Evolutionary conservation across 2,888 invertebrate genomes (phyloP), one percentile per base, ranked within the genome.

Genomic region (Chesias legatella): DNA sequence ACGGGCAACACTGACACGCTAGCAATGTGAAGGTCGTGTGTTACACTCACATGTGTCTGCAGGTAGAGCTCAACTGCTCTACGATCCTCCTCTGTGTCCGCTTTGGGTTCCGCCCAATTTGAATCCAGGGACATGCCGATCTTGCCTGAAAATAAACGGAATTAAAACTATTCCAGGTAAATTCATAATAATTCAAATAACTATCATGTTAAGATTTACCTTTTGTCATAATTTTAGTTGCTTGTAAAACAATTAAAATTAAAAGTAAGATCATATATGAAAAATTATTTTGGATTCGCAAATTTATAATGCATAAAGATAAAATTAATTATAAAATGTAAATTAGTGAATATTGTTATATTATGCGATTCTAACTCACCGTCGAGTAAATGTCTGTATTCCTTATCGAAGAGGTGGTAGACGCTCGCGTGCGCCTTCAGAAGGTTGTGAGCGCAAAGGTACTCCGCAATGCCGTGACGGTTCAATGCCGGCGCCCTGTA

Each of bases 401-500:
- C 79, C 6, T 85, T 69, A 22, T 92, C 84, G 56, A 91, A 93
- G 60, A 92, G 82, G 57, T 91, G 91, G 52, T 92, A 92, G n/a
- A 89, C 92, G 60, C 88, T 90, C 0, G 93, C 93, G 61, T 95
- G 95, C 0, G 95, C 92, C 63, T 92, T 91, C 9, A 95, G 72
- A 34, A 93, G 76, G 63, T 94, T 93, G 62, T 94, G 94, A 0
- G 91, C 90, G 53, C 93, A 94, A 0, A 91, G 73, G 64, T 95
- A 95, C 46, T 90, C 88, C 0, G 91, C 92, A 30, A 91, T 80
- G 1, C 91, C 92, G 1, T 90, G 90, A 8, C 89, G 89, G 55
- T 90, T 88, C 45, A 90, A 69, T 0, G 89, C 86, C 0, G 91
- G 91, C 0, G 91, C 91, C 71, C 91, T 78, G 58, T 88, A 91